phyloP scores from a whole-genome alignment of 2,888 invertebrate species.

The Phlogophora meticulosa region DNA sequence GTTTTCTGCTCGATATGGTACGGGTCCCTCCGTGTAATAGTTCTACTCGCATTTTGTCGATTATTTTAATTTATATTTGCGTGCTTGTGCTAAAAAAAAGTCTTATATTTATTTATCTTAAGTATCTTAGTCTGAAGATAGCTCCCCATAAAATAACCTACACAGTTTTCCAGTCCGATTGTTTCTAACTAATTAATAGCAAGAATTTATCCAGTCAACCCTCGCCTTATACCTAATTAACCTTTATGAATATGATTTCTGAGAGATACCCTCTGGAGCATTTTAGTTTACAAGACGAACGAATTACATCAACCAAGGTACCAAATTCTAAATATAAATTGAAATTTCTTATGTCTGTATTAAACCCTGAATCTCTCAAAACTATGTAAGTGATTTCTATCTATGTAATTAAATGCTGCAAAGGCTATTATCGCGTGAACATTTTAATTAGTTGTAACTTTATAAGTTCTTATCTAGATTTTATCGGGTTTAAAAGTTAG shows the following conservation, averaged over 20 bases:
- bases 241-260: constrained; percentile 18
- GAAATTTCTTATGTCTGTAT: constrained; percentile 30
- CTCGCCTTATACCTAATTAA: constrained; percentile 18
- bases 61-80: too few relatives aligned
- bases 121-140: too few relatives aligned
- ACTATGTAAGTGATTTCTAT: constrained; percentile 35
- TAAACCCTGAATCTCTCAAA: constrained; percentile 8
- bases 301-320: constrained; percentile 31
- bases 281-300: constrained; percentile 16
- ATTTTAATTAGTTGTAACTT: constrained; percentile 51
- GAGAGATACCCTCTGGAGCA: constrained; percentile 1
- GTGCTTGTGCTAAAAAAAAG: too few relatives aligned
- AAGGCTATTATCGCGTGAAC: constrained; percentile 43
- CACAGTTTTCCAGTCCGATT: neutral
- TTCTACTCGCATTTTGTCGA: too few relatives aligned
- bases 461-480: constrained; percentile 45
- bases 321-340: constrained; percentile 43
- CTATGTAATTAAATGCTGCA: constrained; percentile 46
- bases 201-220: neutral
- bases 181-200: constrained; percentile 1
- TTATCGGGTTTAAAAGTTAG: constrained; percentile 45
- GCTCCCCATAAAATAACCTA: neutral
- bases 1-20: too few relatives aligned
- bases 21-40: too few relatives aligned
- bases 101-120: too few relatives aligned